These are phyloP conservation scores for Andrena bucephala DNA, from an alignment of 2,888 invertebrate genomes.

Conservation along the genomic window DNA sequence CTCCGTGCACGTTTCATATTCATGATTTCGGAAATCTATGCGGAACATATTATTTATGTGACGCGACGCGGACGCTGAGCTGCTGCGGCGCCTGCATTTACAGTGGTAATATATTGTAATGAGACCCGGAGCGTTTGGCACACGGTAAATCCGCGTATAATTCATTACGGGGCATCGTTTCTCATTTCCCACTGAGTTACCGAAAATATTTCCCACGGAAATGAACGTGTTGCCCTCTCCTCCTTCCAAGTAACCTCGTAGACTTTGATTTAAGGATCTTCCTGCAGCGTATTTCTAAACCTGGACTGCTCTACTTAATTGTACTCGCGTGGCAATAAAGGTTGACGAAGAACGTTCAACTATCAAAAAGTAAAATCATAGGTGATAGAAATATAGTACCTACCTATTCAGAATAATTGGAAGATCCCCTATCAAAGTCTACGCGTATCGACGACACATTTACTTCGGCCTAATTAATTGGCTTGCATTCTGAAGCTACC, in stretches of 20 bases:
- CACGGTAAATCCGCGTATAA: conserved; percentile 46
- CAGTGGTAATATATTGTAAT: conserved; percentile 59
- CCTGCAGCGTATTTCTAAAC: too few species aligned
- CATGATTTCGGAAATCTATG: conserved; percentile 51
- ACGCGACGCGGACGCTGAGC: conserved; percentile 38
- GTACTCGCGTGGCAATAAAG: too few species aligned
- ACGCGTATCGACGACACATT: too few species aligned
- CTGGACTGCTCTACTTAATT: too few species aligned
- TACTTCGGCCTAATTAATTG: too few species aligned
- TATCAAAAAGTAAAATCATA: too few species aligned
- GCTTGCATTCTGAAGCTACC: too few species aligned
- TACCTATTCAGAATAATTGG: too few species aligned
- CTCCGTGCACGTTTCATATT: conserved; percentile 46
- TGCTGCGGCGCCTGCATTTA: conserved; percentile 40
- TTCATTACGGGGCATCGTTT: conserved; percentile 10
- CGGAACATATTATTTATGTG: conserved; percentile 49
- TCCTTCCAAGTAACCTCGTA: conserved; percentile 28
- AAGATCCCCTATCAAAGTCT: too few species aligned
- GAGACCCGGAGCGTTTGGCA: conserved; percentile 54
- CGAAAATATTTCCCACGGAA: background rate
- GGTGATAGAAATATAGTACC: too few species aligned
- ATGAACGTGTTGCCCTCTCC: background rate
- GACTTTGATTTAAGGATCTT: background rate
- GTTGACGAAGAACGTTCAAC: too few species aligned
- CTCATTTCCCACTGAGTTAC: conserved; percentile 1